These are phyloP conservation scores for Sebastolobus altivelis DNA, from an alignment of 2,797 vertebrate genomes.

Conservation along the genomic window DNA sequence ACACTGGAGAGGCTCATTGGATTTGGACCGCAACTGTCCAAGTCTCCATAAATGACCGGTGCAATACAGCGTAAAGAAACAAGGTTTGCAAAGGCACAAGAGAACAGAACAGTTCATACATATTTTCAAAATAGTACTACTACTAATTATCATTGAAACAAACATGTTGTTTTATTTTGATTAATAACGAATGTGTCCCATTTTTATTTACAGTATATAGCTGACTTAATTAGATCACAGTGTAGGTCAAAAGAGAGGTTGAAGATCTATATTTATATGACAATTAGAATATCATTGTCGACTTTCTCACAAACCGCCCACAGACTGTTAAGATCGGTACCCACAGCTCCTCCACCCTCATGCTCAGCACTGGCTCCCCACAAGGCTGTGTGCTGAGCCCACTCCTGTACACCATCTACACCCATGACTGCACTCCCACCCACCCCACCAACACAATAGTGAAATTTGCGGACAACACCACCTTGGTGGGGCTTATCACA, in stretches of 20 bases:
- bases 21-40: constrained; percentile 44
- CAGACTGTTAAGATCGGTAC: no score
- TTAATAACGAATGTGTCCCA: not conserved
- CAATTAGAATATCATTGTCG: not conserved
- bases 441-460: no score
- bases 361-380: no score
- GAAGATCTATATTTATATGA: not conserved
- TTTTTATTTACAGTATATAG: not conserved
- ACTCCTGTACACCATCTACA: no score
- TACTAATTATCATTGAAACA: not conserved
- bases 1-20: constrained; percentile 23
- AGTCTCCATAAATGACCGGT: constrained; percentile 32
- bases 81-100: constrained; percentile 15
- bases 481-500: no score
- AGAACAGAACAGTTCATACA: not conserved
- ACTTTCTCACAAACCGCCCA: no score
- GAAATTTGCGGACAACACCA: no score
- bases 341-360: no score
- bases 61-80: constrained; percentile 6
- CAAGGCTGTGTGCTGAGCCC: no score
- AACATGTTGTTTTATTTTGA: not conserved
- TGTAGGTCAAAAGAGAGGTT: not conserved
- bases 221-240: not conserved
- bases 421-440: no score
- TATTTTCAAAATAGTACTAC: not conserved